Evolutionary conservation across 92 coral and sea anemone species (phyloP), one percentile per base, ranked within the genome.

Genomic region (Paramuricea clavata): DNA sequence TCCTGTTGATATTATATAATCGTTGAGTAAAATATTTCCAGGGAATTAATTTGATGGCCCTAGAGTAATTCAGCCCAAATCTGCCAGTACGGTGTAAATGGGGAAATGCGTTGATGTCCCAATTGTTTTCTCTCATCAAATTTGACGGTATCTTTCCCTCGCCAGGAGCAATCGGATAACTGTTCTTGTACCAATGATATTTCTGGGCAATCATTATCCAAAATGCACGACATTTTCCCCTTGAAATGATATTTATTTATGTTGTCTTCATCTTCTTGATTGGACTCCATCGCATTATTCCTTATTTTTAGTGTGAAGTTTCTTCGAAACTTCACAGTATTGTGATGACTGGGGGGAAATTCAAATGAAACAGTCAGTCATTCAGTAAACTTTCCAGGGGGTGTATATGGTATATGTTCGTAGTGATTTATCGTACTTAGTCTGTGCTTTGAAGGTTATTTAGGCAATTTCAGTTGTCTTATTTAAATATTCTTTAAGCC

Each of bases 221-320:
- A 19, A 59, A 59, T 59, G 15, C 68, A 59, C 23, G 68, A 59
- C 30, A 26, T 59, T n/a, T 59, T 59, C 30, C 25, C 68, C 30
- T 6, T 59, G 30, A 59, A 59, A 59, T 59, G 68, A 26, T 19
- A 59, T 16, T 59, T 59, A 59, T 26, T 59, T 4, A 59, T 59
- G 68, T 19, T 59, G 68, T 59, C 68, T 59, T 68, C 74, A 23
- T 68, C 74, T 23, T 68, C 74, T 68, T 68, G 6, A 68, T 68
- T 31, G 42, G 81, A 61, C 26, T 75, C 78, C 10, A 43, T 89
- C 42, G 76, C 36, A 64, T 83, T 85, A 84, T 75, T 83, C 6
- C 54, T 47, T 47, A 2, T 47, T 47, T 47, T 47, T 81, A n/a
- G n/a, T n/a, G n/a, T n/a, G n/a, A n/a, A n/a, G n/a, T n/a, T n/a